These are phyloP conservation scores for Synodontis membranacea DNA, from an alignment of 2,113 vertebrate genomes.

Conservation along the genomic window DNA sequence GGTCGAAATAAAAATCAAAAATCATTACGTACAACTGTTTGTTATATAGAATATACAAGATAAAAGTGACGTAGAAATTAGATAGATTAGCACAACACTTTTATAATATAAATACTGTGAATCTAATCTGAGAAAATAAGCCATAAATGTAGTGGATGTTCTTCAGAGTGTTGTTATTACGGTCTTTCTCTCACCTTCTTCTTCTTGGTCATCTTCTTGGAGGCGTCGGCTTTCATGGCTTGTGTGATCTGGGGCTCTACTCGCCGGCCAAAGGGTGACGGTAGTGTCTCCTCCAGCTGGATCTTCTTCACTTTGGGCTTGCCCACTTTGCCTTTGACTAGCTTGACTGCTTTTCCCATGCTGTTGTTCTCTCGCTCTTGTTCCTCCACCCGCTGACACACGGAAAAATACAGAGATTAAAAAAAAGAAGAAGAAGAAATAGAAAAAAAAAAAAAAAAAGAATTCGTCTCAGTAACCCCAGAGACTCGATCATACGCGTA, in stretches of 20 bases:
- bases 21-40: background rate
- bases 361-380: conserved; percentile 85
- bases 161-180: background rate
- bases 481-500: background rate
- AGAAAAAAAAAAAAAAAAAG: background rate
- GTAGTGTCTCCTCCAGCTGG: conserved; percentile 92
- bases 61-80: background rate
- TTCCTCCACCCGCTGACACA: conserved; percentile 80
- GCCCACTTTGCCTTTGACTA: conserved; percentile 96
- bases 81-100: background rate
- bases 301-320: conserved; percentile 94
- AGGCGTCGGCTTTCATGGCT: conserved; percentile 87
- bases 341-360: conserved; percentile 80
- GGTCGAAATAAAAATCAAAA: background rate
- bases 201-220: conserved; percentile 89
- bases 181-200: conserved; percentile 81
- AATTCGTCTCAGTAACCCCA: background rate
- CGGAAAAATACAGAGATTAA: background rate
- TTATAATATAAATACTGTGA: background rate
- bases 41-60: background rate
- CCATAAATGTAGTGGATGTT: background rate
- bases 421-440: background rate
- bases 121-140: background rate
- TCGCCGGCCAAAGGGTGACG: conserved; percentile 88
- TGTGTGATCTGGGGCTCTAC: conserved; percentile 87